Evolutionary conservation across 2,888 invertebrate genomes (phyloP).

Genomic region (Lithophane semibrunnea): DNA sequence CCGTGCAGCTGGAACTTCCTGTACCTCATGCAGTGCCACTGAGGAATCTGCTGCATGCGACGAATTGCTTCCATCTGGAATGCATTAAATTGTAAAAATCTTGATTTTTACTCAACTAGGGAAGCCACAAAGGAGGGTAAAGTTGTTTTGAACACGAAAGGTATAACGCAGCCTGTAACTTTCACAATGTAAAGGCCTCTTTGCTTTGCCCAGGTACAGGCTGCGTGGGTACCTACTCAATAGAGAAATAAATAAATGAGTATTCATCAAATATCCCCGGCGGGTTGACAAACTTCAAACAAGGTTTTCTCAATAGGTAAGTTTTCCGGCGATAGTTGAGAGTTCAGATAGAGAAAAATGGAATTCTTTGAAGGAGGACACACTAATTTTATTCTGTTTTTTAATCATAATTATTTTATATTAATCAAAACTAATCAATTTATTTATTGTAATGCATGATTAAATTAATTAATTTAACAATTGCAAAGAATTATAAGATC

Average conservation of each 20-base stretch:
- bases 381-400: no score
- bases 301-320: not conserved
- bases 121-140: not conserved
- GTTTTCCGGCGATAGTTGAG: no score
- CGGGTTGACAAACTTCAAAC: not conserved
- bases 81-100: not conserved
- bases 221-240: not conserved
- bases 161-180: not conserved
- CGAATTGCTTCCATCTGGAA: conserved; percentile 92
- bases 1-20: conserved; percentile 94
- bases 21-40: conserved; percentile 96
- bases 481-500: no score
- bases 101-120: not conserved
- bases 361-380: no score
- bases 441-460: no score
- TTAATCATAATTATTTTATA: no score
- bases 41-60: conserved; percentile 94
- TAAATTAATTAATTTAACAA: no score
- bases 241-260: not conserved
- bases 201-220: not conserved
- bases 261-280: not conserved
- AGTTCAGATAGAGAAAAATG: no score
- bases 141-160: not conserved
- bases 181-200: not conserved
- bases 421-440: no score